Evolutionary conservation across 2,113 vertebrate species (phyloP).

Genomic region (Oryctolagus cuniculus): DNA sequence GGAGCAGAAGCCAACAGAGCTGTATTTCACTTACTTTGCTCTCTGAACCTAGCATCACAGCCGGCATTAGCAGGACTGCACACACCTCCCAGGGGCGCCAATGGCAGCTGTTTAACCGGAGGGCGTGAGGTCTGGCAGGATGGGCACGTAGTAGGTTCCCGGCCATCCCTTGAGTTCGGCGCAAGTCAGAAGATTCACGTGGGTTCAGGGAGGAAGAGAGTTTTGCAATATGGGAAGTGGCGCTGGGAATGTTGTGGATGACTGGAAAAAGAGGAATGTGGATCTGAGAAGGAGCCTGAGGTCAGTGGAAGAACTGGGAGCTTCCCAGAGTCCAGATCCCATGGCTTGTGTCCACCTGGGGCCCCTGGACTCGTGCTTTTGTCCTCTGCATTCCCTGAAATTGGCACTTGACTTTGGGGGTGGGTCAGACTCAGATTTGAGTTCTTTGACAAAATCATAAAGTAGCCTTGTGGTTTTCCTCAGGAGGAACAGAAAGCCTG

Average conservation of each 20-base stretch:
- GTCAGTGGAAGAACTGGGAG: neutral
- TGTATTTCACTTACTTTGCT: conserved; percentile 87
- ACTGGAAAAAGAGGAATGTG: neutral
- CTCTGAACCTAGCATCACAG: conserved; percentile 80
- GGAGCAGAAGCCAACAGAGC: conserved; percentile 87
- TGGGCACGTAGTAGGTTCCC: neutral
- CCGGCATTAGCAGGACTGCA: conserved; percentile 75
- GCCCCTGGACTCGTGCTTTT: too few relatives aligned
- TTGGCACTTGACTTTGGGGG: too few relatives aligned
- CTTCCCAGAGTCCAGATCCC: too few relatives aligned
- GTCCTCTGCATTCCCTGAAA: too few relatives aligned
- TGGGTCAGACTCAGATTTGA: too few relatives aligned
- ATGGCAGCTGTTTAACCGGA: conserved; percentile 79
- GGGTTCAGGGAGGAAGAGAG: neutral
- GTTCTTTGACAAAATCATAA: too few relatives aligned
- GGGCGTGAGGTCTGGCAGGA: conserved; percentile 13
- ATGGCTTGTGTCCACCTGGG: too few relatives aligned
- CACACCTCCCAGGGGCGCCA: conserved; percentile 66
- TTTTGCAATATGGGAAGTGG: neutral
- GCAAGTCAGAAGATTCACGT: neutral
- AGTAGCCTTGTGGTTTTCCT: too few relatives aligned
- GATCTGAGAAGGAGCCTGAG: neutral
- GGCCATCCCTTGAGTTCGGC: neutral
- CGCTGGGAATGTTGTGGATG: neutral
- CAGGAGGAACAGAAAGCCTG: too few relatives aligned